Evolutionary conservation across 2,888 invertebrate genomes (phyloP).

Genomic region (Odiellus spinosus): DNA sequence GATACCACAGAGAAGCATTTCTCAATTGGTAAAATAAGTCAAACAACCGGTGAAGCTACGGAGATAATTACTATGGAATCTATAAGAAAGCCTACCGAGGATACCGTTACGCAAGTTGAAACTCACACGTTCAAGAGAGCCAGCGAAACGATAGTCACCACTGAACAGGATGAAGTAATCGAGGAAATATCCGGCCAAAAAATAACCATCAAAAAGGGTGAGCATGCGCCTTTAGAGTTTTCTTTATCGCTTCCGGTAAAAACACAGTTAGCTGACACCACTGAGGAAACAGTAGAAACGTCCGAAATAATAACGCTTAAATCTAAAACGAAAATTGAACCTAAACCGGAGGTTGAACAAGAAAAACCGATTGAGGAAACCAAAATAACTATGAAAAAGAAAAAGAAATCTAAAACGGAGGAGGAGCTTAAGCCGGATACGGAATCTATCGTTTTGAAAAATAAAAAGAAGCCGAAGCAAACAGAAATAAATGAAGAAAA

Average conservation of each 20-base stretch:
- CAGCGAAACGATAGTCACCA: too few species aligned
- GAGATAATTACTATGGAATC: too few species aligned
- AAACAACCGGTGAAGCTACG: too few species aligned
- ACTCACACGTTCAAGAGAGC: too few species aligned
- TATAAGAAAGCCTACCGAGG: too few species aligned
- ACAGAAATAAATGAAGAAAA: constrained; percentile 7
- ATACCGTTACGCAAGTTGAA: too few species aligned
- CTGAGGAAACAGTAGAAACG: constrained; percentile 15
- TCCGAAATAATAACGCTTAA: constrained; percentile 4
- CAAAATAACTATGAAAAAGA: constrained; percentile 21
- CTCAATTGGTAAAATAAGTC: too few species aligned
- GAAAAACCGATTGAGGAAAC: constrained; percentile 7
- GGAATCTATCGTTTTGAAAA: background rate
- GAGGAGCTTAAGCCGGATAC: constrained; percentile 5
- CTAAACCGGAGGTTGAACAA: background rate
- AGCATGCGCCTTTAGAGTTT: background rate
- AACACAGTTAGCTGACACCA: background rate
- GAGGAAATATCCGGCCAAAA: too few species aligned
- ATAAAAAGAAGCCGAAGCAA: background rate
- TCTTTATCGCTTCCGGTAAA: constrained; percentile 4
- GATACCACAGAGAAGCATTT: too few species aligned
- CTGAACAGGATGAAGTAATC: too few species aligned
- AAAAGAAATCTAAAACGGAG: constrained; percentile 13
- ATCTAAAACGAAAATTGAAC: constrained; percentile 16
- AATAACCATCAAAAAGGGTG: background rate